Conservation (phyloP, 2,113 vertebrate species). For the Microtus richardsoni region DNA sequence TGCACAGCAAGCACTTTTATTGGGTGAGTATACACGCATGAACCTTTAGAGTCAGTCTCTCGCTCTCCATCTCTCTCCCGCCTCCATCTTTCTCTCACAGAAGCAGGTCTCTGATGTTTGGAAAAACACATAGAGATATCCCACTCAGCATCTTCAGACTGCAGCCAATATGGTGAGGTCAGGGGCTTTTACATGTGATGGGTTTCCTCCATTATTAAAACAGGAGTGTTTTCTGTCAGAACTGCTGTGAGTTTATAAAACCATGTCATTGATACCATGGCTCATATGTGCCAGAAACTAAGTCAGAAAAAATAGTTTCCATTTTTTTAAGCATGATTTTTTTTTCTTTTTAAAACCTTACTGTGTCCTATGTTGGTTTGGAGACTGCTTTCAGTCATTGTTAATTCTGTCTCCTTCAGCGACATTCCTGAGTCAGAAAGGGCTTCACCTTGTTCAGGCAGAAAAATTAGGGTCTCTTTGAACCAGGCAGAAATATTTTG, state of each 20-base stretch:
- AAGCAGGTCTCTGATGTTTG: not conserved
- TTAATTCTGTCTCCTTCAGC: accelerated
- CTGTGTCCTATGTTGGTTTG: not conserved
- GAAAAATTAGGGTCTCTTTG: not conserved
- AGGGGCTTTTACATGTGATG: not conserved
- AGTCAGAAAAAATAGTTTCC: not conserved
- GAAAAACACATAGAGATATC: accelerated
- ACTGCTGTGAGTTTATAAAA: not conserved
- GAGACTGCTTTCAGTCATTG: not conserved
- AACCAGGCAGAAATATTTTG: not conserved
- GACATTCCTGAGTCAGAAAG: accelerated
- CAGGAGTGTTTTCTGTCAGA: not conserved
- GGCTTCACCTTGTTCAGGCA: not conserved
- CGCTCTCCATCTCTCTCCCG: not conserved
- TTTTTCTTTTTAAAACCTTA: not conserved
- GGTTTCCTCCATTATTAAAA: not conserved
- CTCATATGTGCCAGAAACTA: not conserved
- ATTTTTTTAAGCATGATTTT: not conserved
- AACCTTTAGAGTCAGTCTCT: not conserved
- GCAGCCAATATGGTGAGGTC: accelerated
- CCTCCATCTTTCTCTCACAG: no score
- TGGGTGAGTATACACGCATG: not conserved
- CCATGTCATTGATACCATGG: not conserved
- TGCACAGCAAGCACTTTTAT: not conserved
- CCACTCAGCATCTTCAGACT: no score